phyloP scores from a whole-genome alignment of 2,888 invertebrate species.

The Volucella bombylans region DNA sequence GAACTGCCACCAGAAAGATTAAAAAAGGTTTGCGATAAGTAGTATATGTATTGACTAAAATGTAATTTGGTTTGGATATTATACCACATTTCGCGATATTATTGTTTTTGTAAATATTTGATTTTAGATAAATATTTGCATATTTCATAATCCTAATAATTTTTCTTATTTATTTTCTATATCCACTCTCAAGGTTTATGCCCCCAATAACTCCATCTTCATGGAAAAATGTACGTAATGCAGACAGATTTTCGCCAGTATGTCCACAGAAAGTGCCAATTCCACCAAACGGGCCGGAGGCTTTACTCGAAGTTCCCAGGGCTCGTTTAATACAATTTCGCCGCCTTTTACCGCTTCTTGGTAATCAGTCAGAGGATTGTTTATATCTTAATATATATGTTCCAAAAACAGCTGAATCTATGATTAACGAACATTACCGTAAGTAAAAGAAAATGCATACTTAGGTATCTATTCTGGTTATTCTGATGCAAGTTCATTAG shows the following conservation, averaged over 20 bases:
- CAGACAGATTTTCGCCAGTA: conserved; percentile 91
- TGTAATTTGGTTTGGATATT: no score
- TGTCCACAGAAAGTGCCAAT: conserved; percentile 92
- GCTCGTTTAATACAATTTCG: conserved; percentile 93
- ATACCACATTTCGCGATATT: no score
- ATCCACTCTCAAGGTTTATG: conserved; percentile 88
- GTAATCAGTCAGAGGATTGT: conserved; percentile 98
- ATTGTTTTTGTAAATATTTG: no score
- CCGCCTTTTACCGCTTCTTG: conserved; percentile 90
- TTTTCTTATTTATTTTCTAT: conserved; percentile 23
- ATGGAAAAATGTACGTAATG: conserved; percentile 91
- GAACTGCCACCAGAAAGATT: no score
- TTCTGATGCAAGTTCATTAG: no score
- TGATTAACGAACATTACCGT: conserved; percentile 36
- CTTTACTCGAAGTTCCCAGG: conserved; percentile 89
- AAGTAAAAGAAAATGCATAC: conserved; percentile 26
- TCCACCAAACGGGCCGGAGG: conserved; percentile 84
- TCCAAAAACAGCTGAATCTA: conserved; percentile 84
- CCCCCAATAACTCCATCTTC: conserved; percentile 95
- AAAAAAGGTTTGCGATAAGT: no score
- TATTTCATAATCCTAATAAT: neutral
- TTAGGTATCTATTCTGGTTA: neutral
- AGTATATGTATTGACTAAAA: no score
- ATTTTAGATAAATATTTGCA: neutral
- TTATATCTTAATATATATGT: conserved; percentile 98